A percentile compares a stretch with the other conserved stretches of the same genome.
Evolutionary conservation across 1,140 invertebrate genomes (phyloP).

Genomic region (Drosophila chauvacae): DNA sequence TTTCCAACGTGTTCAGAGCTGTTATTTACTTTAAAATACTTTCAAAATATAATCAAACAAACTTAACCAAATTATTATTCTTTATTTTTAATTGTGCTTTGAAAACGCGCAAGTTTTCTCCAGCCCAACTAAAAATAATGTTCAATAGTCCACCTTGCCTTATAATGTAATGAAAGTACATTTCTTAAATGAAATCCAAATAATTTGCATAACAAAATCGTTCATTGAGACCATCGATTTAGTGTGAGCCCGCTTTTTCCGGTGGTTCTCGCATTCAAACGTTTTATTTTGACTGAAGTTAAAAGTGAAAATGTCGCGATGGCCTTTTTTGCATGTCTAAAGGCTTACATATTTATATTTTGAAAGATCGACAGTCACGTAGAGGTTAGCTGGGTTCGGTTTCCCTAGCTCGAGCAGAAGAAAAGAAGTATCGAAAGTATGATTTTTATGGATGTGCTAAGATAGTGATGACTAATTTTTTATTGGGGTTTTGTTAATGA

Average conservation of each 20-base stretch:
- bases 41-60: not conserved
- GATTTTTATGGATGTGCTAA: conserved; percentile 34
- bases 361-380: conserved; percentile 35
- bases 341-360: conserved; percentile 36
- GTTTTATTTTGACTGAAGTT: conserved; percentile 32
- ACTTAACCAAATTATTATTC: conserved; percentile 29
- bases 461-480: conserved; percentile 54
- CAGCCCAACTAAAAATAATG: conserved; percentile 29
- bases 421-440: conserved; percentile 58
- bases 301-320: conserved; percentile 71
- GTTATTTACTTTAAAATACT: not conserved
- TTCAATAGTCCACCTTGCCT: conserved; percentile 23
- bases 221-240: conserved; percentile 35
- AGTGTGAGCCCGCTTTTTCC: conserved; percentile 15
- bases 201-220: conserved; percentile 68
- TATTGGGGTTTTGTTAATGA: conserved; percentile 34
- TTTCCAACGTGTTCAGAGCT: not conserved
- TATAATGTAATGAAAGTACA: conserved; percentile 76
- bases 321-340: conserved; percentile 76
- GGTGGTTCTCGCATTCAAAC: conserved; percentile 43
- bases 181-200: conserved; percentile 71
- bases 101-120: conserved; percentile 41
- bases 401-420: conserved; percentile 28
- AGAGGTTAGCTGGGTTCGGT: conserved; percentile 25
- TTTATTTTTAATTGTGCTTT: not conserved